These are phyloP conservation scores for Cyaniris semiargus DNA, from an alignment of 2,888 invertebrate species.

Conservation along the genomic window DNA sequence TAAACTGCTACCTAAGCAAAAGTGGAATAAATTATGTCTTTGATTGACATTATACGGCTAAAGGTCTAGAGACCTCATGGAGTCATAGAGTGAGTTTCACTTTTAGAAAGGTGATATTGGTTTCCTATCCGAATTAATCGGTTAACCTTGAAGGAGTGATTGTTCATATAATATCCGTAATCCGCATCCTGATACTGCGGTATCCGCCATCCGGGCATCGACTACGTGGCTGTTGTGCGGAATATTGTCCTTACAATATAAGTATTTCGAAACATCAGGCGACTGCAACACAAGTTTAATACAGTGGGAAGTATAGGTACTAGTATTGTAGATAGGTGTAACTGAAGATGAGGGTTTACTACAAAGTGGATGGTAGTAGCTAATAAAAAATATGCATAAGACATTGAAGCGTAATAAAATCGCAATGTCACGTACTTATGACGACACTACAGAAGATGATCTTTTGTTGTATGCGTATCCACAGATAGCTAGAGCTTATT, in stretches of 20 bases:
- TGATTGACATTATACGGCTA: slow-evolving; percentile 11
- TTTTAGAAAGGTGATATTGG: slow-evolving; percentile 52
- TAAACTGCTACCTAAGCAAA: not conserved
- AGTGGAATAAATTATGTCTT: not conserved
- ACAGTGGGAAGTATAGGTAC: no score
- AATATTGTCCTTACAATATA: not conserved
- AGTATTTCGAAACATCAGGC: not conserved
- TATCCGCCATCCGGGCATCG: slow-evolving; percentile 3
- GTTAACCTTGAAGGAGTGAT: slow-evolving; percentile 66
- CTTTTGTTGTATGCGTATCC: no score
- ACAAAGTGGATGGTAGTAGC: no score
- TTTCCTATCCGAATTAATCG: slow-evolving; percentile 27
- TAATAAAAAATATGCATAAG: no score
- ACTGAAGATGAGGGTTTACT: no score
- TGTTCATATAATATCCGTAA: slow-evolving; percentile 64
- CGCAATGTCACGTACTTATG: no score
- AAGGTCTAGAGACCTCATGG: not conserved
- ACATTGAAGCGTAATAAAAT: no score
- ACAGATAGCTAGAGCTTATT: no score
- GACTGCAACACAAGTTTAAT: not conserved
- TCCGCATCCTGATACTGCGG: slow-evolving; percentile 56
- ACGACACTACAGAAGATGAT: no score
- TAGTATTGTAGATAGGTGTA: no score
- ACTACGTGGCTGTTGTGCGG: not conserved
- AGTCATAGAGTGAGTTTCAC: not conserved